Base-by-base conservation (phyloP, 2,797 vertebrate genomes). In the Heterohyrax brucei region DNA sequence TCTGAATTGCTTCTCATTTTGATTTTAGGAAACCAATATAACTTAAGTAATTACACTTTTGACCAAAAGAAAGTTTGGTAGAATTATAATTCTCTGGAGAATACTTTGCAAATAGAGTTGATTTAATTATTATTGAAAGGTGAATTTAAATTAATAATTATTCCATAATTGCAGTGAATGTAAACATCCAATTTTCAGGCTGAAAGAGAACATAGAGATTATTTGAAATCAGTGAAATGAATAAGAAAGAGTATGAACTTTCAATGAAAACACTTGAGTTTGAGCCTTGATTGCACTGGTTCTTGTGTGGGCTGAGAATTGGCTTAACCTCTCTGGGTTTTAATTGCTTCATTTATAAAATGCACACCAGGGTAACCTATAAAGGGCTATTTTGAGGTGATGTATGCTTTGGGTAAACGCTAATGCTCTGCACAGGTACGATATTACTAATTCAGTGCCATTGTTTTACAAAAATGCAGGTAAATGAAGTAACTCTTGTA, bases 1-100 rank as follows among this genome's bases (percentile, higher is more conserved):
- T 92, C 28, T 84, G 78, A 82, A 50, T 93, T 53, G 83, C 91
- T 89, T 91, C 22, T 96, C 1, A 9, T 24, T 95, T 93, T 93
- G 83, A 73, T 26, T 94, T 94, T 78, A 56, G 62, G 33, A 70
- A 93, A 81, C n/a, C 24, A 14, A 56, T 79, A 0, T 93, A 62
- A 77, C 14, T 80, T 96, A 64, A 80, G 14, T 64, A 56, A 93
- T 91, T 82, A 75, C 73, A 33, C 7, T 89, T 93, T 88, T 59
- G 16, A 84, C 33, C 48, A 30, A 87, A 84, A 86, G 33, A 44
- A 80, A 70, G 8, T 93, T 91, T 82, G 44, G 33, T 91, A 14
- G 62, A 91, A 77, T 91, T 93, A 9, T 64, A 83, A 83, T 62
- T 75, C 7, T 30, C 14, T 75, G 59, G 21, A 10, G 66, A 84